phyloP scores from a whole-genome alignment of 1,140 invertebrate genomes.

The Trissolcus basalis region DNA sequence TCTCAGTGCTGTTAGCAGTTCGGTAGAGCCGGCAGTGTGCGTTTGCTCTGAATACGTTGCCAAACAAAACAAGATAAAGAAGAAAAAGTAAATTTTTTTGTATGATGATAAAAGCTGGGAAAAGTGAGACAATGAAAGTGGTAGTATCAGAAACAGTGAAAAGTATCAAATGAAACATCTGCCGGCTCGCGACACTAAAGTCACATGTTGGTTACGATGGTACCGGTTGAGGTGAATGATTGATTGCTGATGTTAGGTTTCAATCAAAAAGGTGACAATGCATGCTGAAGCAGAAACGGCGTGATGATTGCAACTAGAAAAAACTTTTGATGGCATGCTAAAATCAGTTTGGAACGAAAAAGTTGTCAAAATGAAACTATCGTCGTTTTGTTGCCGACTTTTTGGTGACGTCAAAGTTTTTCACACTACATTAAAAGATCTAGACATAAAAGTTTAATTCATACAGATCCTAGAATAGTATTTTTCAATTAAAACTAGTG shows the following conservation, averaged over 20 bases:
- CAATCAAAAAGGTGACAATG: background rate
- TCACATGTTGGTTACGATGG: slow-evolving; percentile 22
- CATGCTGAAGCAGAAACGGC: slow-evolving; percentile 38
- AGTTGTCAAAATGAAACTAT: too few relatives aligned
- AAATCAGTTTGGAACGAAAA: background rate
- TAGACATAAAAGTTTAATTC: too few relatives aligned
- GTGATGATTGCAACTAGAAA: background rate
- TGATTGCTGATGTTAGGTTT: slow-evolving; percentile 9
- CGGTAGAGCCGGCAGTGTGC: slow-evolving; percentile 75
- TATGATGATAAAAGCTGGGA: slow-evolving; percentile 37
- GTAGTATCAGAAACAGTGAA: slow-evolving; percentile 14
- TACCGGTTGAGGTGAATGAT: slow-evolving; percentile 14
- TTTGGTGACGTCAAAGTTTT: too few relatives aligned
- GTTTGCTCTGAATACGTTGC: slow-evolving; percentile 76
- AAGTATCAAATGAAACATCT: slow-evolving; percentile 10
- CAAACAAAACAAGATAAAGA: slow-evolving; percentile 72
- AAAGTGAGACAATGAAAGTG: slow-evolving; percentile 16
- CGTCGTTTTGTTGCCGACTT: too few relatives aligned
- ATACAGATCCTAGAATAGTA: too few relatives aligned
- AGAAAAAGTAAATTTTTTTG: slow-evolving; percentile 72
- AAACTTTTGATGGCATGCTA: background rate
- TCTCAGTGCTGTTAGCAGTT: slow-evolving; percentile 76
- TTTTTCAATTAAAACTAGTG: too few relatives aligned
- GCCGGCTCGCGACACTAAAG: slow-evolving; percentile 24
- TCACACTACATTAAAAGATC: too few relatives aligned